Conservation (phyloP, 2,113 vertebrate species). For the Chelonoidis abingdonii region DNA sequence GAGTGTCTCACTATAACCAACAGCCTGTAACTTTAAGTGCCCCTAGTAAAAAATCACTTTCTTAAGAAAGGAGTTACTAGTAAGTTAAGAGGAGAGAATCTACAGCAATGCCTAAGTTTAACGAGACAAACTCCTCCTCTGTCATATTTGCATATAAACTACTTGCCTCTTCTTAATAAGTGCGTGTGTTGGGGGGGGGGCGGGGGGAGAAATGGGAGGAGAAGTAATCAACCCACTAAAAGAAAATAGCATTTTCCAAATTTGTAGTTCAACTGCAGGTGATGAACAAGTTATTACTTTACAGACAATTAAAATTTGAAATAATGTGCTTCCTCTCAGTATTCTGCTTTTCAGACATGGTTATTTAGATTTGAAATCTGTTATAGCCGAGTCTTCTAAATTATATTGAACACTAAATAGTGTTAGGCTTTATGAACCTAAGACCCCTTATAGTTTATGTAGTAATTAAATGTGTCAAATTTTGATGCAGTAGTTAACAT, state of each 20-base stretch:
- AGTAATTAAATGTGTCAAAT: not conserved
- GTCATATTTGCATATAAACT: not conserved
- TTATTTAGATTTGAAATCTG: not conserved
- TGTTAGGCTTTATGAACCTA: not conserved
- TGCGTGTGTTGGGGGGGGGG: too few species aligned
- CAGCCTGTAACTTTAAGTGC: not conserved
- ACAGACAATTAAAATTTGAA: not conserved
- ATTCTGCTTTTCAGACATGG: not conserved
- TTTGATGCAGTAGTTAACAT: not conserved
- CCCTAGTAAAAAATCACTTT: not conserved
- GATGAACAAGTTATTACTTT: not conserved
- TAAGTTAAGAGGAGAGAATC: conserved; percentile 22
- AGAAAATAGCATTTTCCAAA: not conserved
- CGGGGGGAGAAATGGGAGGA: not conserved
- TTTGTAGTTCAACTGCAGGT: not conserved
- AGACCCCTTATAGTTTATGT: not conserved
- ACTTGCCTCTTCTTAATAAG: not conserved
- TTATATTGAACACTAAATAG: not conserved
- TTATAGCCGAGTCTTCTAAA: not conserved
- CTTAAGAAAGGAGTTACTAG: conserved; percentile 20
- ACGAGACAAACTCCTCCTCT: not conserved
- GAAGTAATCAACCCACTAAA: not conserved
- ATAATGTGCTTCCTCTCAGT: not conserved
- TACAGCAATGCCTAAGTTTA: not conserved
- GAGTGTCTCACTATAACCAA: not conserved